phyloP scores from a whole-genome alignment of 2,113 vertebrate species.

The Notarius quadriscutis region DNA sequence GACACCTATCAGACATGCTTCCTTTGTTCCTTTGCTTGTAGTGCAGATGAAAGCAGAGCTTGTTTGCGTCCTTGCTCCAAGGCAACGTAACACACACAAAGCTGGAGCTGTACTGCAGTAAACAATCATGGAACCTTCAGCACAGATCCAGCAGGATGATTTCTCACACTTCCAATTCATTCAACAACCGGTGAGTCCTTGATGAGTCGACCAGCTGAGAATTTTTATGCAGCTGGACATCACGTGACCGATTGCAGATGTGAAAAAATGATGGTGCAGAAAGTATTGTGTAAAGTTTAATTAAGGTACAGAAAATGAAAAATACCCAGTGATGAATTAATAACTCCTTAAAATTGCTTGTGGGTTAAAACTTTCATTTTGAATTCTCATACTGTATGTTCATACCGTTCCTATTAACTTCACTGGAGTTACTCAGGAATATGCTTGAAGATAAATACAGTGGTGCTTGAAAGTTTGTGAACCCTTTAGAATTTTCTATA shows the following conservation, averaged over 20 bases:
- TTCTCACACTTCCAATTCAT: slow-evolving; percentile 44
- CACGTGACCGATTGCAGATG: background rate
- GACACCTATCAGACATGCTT: background rate
- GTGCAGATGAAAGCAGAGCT: background rate
- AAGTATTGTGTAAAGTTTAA: background rate
- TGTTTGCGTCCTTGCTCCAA: slow-evolving; percentile 25
- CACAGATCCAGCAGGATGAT: slow-evolving; percentile 2
- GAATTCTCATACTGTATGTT: background rate
- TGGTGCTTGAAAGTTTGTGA: too few species aligned
- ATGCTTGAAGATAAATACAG: background rate
- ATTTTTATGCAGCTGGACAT: background rate
- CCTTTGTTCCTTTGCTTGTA: background rate
- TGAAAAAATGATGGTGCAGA: background rate
- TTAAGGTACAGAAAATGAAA: background rate
- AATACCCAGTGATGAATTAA: background rate
- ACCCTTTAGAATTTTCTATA: too few species aligned
- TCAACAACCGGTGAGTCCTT: slow-evolving; percentile 57
- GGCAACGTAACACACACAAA: slow-evolving; percentile 4
- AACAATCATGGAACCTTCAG: slow-evolving; percentile 58
- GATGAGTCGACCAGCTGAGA: background rate
- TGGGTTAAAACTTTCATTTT: background rate
- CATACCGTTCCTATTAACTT: background rate
- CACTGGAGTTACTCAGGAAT: background rate
- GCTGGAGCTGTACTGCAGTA: background rate
- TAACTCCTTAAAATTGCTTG: background rate